Base-by-base conservation (phyloP, 2,888 invertebrate species). In the Folsomia manolachei region DNA sequence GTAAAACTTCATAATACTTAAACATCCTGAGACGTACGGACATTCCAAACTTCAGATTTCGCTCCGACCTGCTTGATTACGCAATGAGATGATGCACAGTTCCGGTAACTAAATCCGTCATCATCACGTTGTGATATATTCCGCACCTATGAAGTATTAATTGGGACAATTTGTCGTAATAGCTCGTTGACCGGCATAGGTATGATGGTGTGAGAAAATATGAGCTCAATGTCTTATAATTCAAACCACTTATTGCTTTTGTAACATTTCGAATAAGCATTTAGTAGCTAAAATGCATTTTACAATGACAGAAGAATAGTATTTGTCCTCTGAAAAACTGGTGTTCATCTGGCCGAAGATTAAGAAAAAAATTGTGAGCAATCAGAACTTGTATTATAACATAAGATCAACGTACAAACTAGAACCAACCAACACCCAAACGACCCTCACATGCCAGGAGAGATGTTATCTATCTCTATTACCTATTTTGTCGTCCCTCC, bases 381-480 rank as follows among this genome's bases (percentile, higher is more conserved):
- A 39, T 39, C n/a, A 39, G 14, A 39, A 39, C 39, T 39, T 14
- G 39, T 39, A 39, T 39, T 39, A 39, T 39, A n/a, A n/a, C n/a
- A n/a, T n/a, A n/a, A n/a, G n/a, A n/a, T n/a, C n/a, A n/a, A n/a
- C n/a, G 51, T 21, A 56, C 4, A 56, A 19, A 63, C 14, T 26
- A 69, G 18, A 60, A 51, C 21, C 27, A 70, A 75, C 77, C 78
- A 76, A 78, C 78, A 78, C 78, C 78, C 78, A 76, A 71, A 70
- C 73, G 78, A 76, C 78, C 76, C 78, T 78, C 76, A 73, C 74
- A 78, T 78, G 74, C 75, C 76, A 74, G 52, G 4, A 14, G 14
- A 56, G 56, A 56, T 56, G 56, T 56, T 56, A 63, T 26, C 25
- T 66, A 25, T 66, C 24, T n/a, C n/a, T n/a, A n/a, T n/a, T n/a